Conservation (phyloP, 2,797 vertebrate genomes). For the Gobionotothen gibberifrons region DNA sequence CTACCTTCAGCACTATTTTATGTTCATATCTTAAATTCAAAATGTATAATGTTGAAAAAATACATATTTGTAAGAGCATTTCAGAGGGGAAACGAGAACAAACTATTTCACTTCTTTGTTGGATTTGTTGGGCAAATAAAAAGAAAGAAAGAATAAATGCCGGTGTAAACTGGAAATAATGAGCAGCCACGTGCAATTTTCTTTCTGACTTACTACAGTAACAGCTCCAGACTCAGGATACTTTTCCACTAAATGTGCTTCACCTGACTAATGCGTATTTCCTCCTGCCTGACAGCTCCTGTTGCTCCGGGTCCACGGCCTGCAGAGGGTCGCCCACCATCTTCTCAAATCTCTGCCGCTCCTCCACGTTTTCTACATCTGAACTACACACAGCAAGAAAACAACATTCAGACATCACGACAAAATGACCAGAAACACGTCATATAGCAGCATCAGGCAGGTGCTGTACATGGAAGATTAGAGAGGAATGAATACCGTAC, state of each 20-base stretch:
- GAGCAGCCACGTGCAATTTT: too few relatives aligned
- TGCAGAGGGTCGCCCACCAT: constrained; percentile 39
- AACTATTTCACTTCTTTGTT: too few relatives aligned
- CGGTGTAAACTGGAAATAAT: too few relatives aligned
- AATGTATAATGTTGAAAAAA: too few relatives aligned
- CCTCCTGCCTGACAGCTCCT: constrained; percentile 49
- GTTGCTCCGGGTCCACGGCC: constrained; percentile 54
- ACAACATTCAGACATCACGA: neutral
- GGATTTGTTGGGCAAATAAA: too few relatives aligned
- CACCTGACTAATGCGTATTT: constrained; percentile 76
- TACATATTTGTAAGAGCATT: too few relatives aligned
- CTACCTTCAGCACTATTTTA: too few relatives aligned
- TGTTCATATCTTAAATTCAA: too few relatives aligned
- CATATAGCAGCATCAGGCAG: neutral
- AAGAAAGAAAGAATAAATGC: too few relatives aligned
- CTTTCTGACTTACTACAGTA: too few relatives aligned
- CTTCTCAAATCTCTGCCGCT: constrained; percentile 42
- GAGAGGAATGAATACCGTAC: neutral
- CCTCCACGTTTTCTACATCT: constrained; percentile 69
- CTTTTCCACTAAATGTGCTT: neutral
- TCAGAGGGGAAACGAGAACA: too few relatives aligned
- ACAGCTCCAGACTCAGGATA: too few relatives aligned
- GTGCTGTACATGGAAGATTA: neutral
- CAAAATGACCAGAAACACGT: neutral
- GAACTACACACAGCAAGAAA: constrained; percentile 58